Percentiles rank a stretch among this genome's conserved stretches.
Conservation (phyloP, 2,888 invertebrate species). For the Parnassius smintheus region DNA sequence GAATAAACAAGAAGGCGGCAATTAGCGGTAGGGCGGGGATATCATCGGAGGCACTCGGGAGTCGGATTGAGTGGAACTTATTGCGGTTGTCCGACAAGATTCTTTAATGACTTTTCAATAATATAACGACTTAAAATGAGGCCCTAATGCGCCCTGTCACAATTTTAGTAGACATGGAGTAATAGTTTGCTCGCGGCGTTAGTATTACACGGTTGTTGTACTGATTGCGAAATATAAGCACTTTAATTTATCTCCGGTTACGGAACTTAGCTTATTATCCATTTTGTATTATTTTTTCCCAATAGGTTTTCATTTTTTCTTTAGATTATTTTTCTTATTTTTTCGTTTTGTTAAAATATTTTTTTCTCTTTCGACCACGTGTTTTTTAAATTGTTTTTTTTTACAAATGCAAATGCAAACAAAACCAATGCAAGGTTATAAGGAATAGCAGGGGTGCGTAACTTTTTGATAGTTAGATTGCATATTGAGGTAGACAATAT, state of each 20-base stretch:
- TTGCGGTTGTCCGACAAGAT: constrained; percentile 20
- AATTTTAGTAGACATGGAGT: constrained; percentile 24
- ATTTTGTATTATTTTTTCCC: no score
- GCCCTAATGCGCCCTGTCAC: constrained; percentile 21
- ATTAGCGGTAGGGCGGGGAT: constrained; percentile 20
- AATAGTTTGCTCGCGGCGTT: constrained; percentile 16
- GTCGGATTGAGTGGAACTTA: constrained; percentile 23
- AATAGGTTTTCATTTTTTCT: no score
- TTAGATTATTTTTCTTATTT: no score
- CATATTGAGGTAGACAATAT: no score
- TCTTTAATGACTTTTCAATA: constrained; percentile 26
- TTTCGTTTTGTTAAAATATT: no score
- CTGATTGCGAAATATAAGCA: constrained; percentile 2
- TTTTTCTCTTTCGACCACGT: no score
- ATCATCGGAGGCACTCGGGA: constrained; percentile 6
- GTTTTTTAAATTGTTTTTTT: no score
- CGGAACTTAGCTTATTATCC: no score
- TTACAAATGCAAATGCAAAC: no score
- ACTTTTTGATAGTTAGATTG: no score
- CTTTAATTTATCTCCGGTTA: constrained; percentile 4
- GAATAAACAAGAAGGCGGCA: constrained; percentile 19
- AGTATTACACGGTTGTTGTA: constrained; percentile 13
- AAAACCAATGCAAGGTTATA: no score
- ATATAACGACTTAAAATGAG: constrained; percentile 20
- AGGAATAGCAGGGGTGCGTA: no score